Conservation (phyloP, 2,113 vertebrate species). For the Pionites leucogaster region DNA sequence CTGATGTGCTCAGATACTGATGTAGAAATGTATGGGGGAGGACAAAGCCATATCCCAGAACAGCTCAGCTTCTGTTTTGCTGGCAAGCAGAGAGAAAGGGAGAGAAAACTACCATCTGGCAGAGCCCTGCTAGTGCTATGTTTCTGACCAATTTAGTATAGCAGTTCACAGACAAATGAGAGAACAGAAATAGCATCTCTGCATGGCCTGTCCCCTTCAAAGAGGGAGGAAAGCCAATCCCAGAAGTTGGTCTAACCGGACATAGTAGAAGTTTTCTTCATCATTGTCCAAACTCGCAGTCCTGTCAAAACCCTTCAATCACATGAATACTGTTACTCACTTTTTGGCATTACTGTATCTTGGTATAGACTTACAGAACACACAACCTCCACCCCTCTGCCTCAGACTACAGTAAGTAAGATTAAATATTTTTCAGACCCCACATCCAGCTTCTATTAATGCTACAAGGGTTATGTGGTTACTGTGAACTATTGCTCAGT, state of each 20-base stretch:
- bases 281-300: neutral
- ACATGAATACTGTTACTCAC: neutral
- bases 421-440: neutral
- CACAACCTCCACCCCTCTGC: neutral
- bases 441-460: neutral
- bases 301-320: neutral
- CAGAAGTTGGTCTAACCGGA: neutral
- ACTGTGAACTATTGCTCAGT: neutral
- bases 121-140: neutral
- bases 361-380: neutral
- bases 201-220: neutral
- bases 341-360: neutral
- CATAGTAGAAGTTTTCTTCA: neutral
- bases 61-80: neutral
- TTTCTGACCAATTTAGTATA: neutral
- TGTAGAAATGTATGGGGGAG: neutral
- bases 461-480: neutral
- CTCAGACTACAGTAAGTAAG: neutral
- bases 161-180: neutral
- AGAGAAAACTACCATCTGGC: constrained; percentile 34
- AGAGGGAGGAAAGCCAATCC: neutral
- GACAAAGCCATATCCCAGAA: neutral
- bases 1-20: neutral
- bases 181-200: neutral
- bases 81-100: neutral